A percentile compares a stretch with the other conserved stretches of the same genome.
These are phyloP conservation scores for rabbit (Oryctolagus cuniculus) DNA, from an alignment of 2,113 vertebrate species.

Conservation along the genomic window mOryCun1.1 NC_091440.1:60527001-60527500, in stretches of 20 bases:
- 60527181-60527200: not conserved
- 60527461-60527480: not conserved
- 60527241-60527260: not conserved
- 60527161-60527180: not conserved
- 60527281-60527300: not conserved
- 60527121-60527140: not conserved
- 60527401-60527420: not conserved
- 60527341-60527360: not conserved
- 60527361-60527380: not conserved
- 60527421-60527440: not conserved
- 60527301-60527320: not conserved
- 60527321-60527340: not conserved
- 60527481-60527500: not conserved
- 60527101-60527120: no score
- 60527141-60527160: not conserved
- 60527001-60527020: no score
- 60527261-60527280: not conserved
- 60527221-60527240: slow-evolving; percentile 1
- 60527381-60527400: not conserved
- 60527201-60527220: not conserved
- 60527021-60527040: no score
- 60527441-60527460: not conserved
- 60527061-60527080: no score
- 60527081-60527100: no score
- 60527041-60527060: no score